phyloP scores from a whole-genome alignment of 2,113 vertebrate species.

The Silurus meridionalis region DNA sequence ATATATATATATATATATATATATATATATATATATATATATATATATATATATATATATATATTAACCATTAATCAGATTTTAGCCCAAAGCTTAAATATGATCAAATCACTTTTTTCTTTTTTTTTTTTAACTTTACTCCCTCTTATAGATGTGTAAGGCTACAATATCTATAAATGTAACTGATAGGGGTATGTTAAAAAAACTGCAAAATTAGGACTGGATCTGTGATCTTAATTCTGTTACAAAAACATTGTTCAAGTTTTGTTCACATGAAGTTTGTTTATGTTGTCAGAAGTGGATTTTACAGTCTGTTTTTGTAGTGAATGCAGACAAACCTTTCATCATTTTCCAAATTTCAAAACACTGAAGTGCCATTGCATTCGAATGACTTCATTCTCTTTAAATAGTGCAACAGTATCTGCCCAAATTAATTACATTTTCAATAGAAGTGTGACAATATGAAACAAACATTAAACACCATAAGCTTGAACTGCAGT shows the following conservation, averaged over 20 bases:
- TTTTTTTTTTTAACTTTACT: neutral
- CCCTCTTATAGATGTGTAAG: neutral
- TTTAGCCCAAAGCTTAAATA: neutral
- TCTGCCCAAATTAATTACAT: neutral
- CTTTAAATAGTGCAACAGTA: neutral
- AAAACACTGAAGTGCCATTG: neutral
- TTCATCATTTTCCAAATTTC: neutral
- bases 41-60: no score
- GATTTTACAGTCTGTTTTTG: neutral
- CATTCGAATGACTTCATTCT: constrained; percentile 1
- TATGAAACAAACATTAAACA: neutral
- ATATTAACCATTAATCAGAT: neutral
- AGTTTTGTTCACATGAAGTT: no score
- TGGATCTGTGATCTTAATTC: no score
- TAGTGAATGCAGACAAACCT: neutral
- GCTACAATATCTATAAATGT: neutral
- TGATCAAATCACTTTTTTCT: neutral
- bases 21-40: no score
- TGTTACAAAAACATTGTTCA: no score
- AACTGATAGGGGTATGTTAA: neutral
- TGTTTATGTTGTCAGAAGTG: neutral
- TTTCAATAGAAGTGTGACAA: neutral
- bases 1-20: no score
- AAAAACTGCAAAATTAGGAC: no score
- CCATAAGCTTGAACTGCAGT: neutral